Conservation (phyloP, 2,113 vertebrate genomes). For the Oryzias celebensis region DNA sequence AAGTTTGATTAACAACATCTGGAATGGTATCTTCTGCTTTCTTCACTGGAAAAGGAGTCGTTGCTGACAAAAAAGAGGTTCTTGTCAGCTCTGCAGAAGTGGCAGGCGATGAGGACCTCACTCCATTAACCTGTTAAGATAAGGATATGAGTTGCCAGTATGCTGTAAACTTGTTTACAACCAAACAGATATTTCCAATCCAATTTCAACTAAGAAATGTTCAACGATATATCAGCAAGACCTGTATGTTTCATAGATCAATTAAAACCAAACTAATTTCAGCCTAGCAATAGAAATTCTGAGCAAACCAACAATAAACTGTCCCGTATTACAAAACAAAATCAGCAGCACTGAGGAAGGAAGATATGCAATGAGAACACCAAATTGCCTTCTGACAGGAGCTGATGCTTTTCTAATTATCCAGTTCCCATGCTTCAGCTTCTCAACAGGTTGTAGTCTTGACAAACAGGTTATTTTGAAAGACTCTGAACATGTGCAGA, state of each 20-base stretch:
- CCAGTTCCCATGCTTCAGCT: conserved; percentile 54
- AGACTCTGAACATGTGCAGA: conserved; percentile 18
- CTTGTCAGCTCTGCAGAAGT: conserved; percentile 4
- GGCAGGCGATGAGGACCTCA: conserved; percentile 13
- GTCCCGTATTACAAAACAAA: conserved; percentile 5
- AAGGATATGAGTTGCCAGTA: neutral
- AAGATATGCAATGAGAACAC: conserved; percentile 1
- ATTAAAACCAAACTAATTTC: neutral
- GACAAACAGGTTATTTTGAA: conserved; percentile 68
- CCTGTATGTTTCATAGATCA: conserved; percentile 10
- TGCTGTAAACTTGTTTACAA: neutral
- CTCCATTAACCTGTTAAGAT: conserved; percentile 50
- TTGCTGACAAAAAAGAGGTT: conserved; percentile 12
- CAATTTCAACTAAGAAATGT: neutral
- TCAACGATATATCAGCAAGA: neutral
- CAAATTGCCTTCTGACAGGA: conserved; percentile 3
- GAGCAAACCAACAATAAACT: conserved; percentile 7
- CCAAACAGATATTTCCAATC: neutral
- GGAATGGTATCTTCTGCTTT: conserved; percentile 15
- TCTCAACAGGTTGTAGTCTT: conserved; percentile 31
- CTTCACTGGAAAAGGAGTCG: conserved; percentile 9
- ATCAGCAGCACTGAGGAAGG: neutral
- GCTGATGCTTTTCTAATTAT: conserved; percentile 2
- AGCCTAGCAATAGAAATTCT: conserved; percentile 28
- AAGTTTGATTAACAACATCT: conserved; percentile 15